phyloP scores from a whole-genome alignment of 2,888 invertebrate genomes.

The Zygaena filipendulae region DNA sequence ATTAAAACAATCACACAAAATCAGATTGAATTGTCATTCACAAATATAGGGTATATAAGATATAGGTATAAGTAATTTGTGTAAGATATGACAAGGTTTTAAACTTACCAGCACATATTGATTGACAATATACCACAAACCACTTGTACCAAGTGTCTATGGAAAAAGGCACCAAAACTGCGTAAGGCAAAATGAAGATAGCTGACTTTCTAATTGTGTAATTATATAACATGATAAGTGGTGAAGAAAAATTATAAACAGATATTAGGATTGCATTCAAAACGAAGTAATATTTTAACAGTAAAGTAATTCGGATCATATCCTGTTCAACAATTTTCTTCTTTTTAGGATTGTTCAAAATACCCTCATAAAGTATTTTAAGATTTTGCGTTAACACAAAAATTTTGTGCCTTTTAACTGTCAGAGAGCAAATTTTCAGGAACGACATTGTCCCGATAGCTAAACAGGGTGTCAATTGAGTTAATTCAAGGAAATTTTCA shows the following conservation, averaged over 20 bases:
- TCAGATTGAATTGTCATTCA: too few species aligned
- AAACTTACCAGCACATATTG: slow-evolving; percentile 33
- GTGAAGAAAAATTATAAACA: slow-evolving; percentile 42
- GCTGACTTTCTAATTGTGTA: slow-evolving; percentile 26
- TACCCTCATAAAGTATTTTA: slow-evolving; percentile 23
- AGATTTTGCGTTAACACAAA: slow-evolving; percentile 27
- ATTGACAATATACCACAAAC: slow-evolving; percentile 31
- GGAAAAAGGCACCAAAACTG: slow-evolving; percentile 37
- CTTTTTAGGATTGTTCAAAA: slow-evolving; percentile 24
- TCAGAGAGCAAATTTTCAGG: slow-evolving; percentile 28
- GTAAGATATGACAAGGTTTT: too few species aligned
- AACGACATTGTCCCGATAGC: slow-evolving; percentile 30
- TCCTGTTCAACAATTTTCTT: slow-evolving; percentile 24
- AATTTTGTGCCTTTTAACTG: slow-evolving; percentile 21
- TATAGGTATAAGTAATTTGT: too few species aligned
- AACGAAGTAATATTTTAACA: slow-evolving; percentile 39
- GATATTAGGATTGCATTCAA: slow-evolving; percentile 36
- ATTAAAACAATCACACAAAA: too few species aligned
- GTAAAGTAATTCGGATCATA: slow-evolving; percentile 27
- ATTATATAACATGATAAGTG: slow-evolving; percentile 29
- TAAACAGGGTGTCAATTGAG: slow-evolving; percentile 35
- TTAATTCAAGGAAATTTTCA: slow-evolving; percentile 37
- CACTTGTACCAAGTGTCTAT: slow-evolving; percentile 34
- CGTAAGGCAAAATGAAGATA: slow-evolving; percentile 33
- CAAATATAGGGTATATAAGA: too few species aligned